These are phyloP conservation scores for Ranitomeya variabilis DNA, from an alignment of 2,113 vertebrate species.

Conservation along the genomic window DNA sequence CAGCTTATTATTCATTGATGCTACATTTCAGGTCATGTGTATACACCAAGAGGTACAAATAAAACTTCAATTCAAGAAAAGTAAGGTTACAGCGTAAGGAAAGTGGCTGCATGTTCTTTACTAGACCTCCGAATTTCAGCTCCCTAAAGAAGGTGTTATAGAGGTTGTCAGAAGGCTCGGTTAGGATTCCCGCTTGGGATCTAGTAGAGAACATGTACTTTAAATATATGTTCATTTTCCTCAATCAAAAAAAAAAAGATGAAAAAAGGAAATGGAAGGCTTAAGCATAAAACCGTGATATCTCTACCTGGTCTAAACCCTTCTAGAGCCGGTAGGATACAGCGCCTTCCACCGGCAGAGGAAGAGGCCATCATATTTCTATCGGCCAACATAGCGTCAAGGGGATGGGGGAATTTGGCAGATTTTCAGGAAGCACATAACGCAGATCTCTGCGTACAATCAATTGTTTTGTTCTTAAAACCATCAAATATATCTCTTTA, in stretches of 20 bases:
- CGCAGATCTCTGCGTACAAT: neutral
- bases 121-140: neutral
- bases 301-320: neutral
- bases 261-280: neutral
- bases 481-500: neutral
- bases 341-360: neutral
- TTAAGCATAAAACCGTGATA: neutral
- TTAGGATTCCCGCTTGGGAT: neutral
- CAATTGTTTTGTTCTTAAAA: neutral
- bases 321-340: neutral
- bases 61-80: neutral
- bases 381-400: neutral
- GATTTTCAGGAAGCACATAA: conserved; percentile 23
- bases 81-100: neutral
- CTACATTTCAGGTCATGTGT: neutral
- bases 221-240: neutral
- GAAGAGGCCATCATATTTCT: neutral
- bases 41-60: conserved; percentile 17
- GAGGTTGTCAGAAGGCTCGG: too few species aligned
- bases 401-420: conserved; percentile 12
- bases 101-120: neutral
- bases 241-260: neutral
- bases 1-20: neutral
- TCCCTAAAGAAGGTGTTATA: neutral
- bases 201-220: conserved; percentile 18